phyloP scores from a whole-genome alignment of 2,113 vertebrate genomes.

The Anguilla japonica region DNA sequence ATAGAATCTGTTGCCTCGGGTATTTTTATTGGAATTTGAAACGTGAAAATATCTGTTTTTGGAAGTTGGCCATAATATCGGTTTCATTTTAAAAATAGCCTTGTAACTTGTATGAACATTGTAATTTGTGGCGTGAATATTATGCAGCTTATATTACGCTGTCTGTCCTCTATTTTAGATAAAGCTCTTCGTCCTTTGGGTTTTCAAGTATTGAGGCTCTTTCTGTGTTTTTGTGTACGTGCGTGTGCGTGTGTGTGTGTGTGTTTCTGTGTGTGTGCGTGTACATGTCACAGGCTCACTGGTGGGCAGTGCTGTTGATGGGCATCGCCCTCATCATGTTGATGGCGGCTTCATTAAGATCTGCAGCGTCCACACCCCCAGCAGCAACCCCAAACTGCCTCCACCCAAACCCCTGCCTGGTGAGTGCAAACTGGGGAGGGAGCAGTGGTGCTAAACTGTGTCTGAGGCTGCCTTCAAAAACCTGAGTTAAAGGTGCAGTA shows the following conservation, averaged over 20 bases:
- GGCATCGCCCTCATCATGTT: conserved; percentile 95
- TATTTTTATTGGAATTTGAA: not conserved
- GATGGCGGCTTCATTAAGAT: conserved; percentile 98
- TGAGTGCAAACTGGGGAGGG: conserved; percentile 52
- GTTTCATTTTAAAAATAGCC: not conserved
- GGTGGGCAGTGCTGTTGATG: conserved; percentile 98
- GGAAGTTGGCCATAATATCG: not conserved
- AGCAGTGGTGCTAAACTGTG: not conserved
- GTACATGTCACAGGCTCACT: conserved; percentile 77
- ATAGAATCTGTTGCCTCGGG: not conserved
- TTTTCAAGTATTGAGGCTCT: not conserved
- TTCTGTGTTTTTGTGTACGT: not conserved
- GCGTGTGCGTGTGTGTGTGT: not conserved
- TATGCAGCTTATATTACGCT: not conserved
- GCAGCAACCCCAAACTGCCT: conserved; percentile 95
- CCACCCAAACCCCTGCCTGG: conserved; percentile 93
- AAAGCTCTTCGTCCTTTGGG: not conserved
- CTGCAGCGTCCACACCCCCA: conserved; percentile 97
- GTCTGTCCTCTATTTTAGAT: not conserved
- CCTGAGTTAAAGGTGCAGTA: too few relatives aligned
- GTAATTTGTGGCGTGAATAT: too few relatives aligned
- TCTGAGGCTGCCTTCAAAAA: not conserved
- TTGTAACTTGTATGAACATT: too few relatives aligned
- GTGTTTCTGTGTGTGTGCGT: conserved; percentile 29
- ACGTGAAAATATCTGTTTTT: not conserved